phyloP scores from a whole-genome alignment of 2,888 invertebrate species.

The Drosophila kuntzei region DNA sequence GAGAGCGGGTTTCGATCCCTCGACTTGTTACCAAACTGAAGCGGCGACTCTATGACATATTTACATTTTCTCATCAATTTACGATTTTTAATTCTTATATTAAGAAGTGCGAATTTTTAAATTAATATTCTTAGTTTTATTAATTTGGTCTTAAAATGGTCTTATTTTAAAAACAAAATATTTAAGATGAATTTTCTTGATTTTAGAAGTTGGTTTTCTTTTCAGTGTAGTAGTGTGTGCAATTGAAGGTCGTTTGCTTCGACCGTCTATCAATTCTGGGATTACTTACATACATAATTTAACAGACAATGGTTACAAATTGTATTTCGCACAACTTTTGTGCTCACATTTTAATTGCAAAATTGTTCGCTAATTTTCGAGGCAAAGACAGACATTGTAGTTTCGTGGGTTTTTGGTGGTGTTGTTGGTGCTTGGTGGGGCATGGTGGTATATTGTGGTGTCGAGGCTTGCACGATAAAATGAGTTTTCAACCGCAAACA shows the following conservation, averaged over 20 bases:
- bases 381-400: conserved; percentile 17
- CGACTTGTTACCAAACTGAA: too few species aligned
- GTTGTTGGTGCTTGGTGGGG: neutral
- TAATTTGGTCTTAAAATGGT: too few species aligned
- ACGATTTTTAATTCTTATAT: too few species aligned
- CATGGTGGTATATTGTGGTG: conserved; percentile 28
- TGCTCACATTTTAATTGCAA: conserved; percentile 70
- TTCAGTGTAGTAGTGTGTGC: conserved; percentile 14
- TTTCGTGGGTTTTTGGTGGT: neutral
- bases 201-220: too few species aligned
- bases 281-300: conserved; percentile 52
- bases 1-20: too few species aligned
- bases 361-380: conserved; percentile 60
- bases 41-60: too few species aligned
- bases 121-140: too few species aligned
- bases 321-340: conserved; percentile 66
- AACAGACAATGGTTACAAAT: conserved; percentile 50
- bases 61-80: too few species aligned
- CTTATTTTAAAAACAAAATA: too few species aligned
- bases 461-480: conserved; percentile 52
- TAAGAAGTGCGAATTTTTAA: too few species aligned
- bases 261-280: conserved; percentile 6
- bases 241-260: conserved; percentile 24
- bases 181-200: too few species aligned
- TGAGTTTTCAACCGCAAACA: conserved; percentile 79